Base-by-base conservation (phyloP, 2,888 invertebrate species). In the Apocheima hispidaria region DNA sequence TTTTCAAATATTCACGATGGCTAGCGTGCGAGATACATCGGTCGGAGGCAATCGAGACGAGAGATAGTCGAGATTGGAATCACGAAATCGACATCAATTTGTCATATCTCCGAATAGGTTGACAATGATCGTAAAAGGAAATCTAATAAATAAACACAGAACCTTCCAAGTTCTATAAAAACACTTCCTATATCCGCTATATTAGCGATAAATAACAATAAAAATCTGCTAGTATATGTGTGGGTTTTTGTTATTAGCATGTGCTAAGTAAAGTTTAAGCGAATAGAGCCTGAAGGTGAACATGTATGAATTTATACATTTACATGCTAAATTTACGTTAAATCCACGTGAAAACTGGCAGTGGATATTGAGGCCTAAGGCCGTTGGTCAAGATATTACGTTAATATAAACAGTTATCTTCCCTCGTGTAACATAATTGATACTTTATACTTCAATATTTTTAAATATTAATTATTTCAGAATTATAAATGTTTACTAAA, bases 161-260 rank as follows among this genome's bases (percentile, higher is more conserved):
- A 16, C 51, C 38, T 28, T 20, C 28, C 9, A 51, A 26, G 10
- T 23, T 49, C n/a, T 9, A 35, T 33, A 20, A 5, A 23, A 51
- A 40, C n/a, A 51, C 30, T 51, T 51, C 51, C 51, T 51, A 18
- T 30, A 28, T 40, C 51, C 51, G 51, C 38, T 51, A 28, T 41
- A 51, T 40, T 40, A 18, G 26, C 20, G 16, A 16, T 36, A 16
- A 20, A 50, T 21, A 14, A 36, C 12, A 38, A 51, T 40, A 28
- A 6, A 40, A 40, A 30, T 50, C 26, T 4, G 9, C 51, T 18
- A 51, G 20, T 30, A 20, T 40, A 40, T 51, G 28, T 40, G 38
- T 40, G 30, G 28, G 30, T 28, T 51, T 38, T 30, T 40, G 38
- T 51, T 38, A 51, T 40, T 40, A 40, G 40, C 40, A 30, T 40